Evolutionary conservation across 2,113 vertebrate species (phyloP).

Genomic region (Thunnus thynnus): DNA sequence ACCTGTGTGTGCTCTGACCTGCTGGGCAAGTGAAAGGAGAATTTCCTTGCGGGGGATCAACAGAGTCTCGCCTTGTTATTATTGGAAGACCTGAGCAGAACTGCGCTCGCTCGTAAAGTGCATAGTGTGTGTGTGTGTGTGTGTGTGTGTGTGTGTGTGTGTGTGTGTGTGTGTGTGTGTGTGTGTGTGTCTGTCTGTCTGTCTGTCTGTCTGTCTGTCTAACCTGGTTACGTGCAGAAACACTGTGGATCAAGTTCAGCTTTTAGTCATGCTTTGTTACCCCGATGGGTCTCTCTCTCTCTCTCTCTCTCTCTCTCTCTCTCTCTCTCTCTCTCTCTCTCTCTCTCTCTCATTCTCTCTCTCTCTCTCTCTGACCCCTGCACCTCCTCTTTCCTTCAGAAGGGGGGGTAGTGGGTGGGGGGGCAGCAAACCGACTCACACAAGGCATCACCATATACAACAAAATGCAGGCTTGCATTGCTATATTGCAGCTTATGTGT

Average conservation of each 20-base stretch:
- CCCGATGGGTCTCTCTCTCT: slow-evolving; percentile 16
- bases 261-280: slow-evolving; percentile 80
- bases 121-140: background rate
- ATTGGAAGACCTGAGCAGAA: slow-evolving; percentile 16
- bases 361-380: slow-evolving; percentile 53
- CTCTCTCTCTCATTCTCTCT: slow-evolving; percentile 31
- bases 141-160: too few species aligned
- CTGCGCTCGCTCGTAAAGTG: slow-evolving; percentile 8
- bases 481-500: background rate
- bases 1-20: slow-evolving; percentile 17
- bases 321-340: slow-evolving; percentile 28
- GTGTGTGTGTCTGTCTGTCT: too few species aligned
- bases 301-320: slow-evolving; percentile 24
- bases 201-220: slow-evolving; percentile 4
- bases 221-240: slow-evolving; percentile 51
- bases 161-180: too few species aligned
- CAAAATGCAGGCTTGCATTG: background rate
- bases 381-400: slow-evolving; percentile 11
- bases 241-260: slow-evolving; percentile 77
- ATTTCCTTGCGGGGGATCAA: slow-evolving; percentile 39
- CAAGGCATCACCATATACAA: slow-evolving; percentile 24
- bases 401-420: background rate
- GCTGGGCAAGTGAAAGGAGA: slow-evolving; percentile 19
- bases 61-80: slow-evolving; percentile 40
- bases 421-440: slow-evolving; percentile 34